Evolutionary conservation across 2,888 invertebrate genomes (phyloP).

Genomic region (Odontothrips loti): DNA sequence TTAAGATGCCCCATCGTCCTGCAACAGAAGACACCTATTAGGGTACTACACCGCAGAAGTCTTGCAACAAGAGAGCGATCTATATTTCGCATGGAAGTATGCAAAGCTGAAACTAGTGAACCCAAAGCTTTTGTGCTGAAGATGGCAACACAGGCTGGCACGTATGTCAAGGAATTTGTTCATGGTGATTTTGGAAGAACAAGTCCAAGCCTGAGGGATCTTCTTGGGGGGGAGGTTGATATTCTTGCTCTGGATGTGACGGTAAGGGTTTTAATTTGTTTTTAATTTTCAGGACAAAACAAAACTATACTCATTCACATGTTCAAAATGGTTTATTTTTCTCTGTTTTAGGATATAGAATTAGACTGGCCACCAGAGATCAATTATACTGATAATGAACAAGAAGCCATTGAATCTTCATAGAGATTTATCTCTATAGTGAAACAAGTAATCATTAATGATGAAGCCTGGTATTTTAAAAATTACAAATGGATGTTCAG

Average conservation of each 20-base stretch:
- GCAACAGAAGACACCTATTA: slow-evolving; percentile 79
- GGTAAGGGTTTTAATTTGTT: slow-evolving; percentile 32
- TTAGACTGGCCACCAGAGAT: slow-evolving; percentile 37
- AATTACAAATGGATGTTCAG: too few species aligned
- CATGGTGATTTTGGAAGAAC: slow-evolving; percentile 95
- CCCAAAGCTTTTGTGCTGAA: slow-evolving; percentile 59
- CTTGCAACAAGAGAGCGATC: slow-evolving; percentile 62
- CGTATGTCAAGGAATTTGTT: slow-evolving; percentile 96
- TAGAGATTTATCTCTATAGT: too few species aligned
- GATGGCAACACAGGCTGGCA: slow-evolving; percentile 82
- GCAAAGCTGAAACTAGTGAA: slow-evolving; percentile 37
- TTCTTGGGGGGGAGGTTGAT: slow-evolving; percentile 69
- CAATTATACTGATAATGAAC: slow-evolving; percentile 21
- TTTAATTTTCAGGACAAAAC: not conserved
- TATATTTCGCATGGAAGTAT: slow-evolving; percentile 57
- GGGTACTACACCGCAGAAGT: slow-evolving; percentile 84
- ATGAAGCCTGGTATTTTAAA: too few species aligned
- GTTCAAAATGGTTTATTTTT: not conserved
- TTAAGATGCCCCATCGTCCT: slow-evolving; percentile 56
- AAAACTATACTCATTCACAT: not conserved
- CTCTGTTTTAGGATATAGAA: slow-evolving; percentile 35
- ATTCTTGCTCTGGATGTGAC: slow-evolving; percentile 89
- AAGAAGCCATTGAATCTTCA: not conserved
- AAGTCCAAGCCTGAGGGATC: slow-evolving; percentile 64
- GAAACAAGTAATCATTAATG: too few species aligned